phyloP scores from a whole-genome alignment of 23 tunicate species.

The Botrylloides violaceus region DNA sequence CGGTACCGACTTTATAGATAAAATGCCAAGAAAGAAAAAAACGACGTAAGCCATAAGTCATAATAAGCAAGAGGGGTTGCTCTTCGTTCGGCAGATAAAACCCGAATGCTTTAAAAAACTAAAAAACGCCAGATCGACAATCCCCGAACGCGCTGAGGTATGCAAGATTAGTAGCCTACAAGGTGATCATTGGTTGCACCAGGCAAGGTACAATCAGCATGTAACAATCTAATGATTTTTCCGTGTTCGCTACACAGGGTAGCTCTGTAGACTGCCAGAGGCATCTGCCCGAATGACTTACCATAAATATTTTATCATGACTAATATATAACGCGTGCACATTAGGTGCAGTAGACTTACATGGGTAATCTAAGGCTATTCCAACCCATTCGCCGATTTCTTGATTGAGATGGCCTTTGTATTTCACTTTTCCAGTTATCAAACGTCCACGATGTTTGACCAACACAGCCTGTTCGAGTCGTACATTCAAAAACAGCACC shows the following conservation, averaged over 20 bases:
- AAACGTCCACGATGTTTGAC: slow-evolving; percentile 34
- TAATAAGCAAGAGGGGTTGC: too few relatives aligned
- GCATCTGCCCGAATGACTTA: too few relatives aligned
- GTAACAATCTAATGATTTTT: too few relatives aligned
- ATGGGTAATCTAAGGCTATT: slow-evolving; percentile 64
- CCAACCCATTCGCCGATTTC: slow-evolving; percentile 83
- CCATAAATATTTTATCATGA: background rate
- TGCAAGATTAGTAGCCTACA: too few relatives aligned
- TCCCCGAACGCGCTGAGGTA: background rate
- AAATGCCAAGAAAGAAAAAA: too few relatives aligned
- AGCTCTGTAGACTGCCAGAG: too few relatives aligned
- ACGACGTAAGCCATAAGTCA: too few relatives aligned
- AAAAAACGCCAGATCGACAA: background rate
- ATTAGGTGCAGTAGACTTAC: slow-evolving; percentile 11
- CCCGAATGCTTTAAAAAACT: background rate
- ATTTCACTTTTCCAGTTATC: slow-evolving; percentile 58
- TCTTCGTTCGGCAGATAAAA: too few relatives aligned
- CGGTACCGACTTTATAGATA: too few relatives aligned
- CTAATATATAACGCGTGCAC: background rate
- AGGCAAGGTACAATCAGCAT: too few relatives aligned
- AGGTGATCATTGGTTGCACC: too few relatives aligned
- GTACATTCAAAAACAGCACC: slow-evolving; percentile 65
- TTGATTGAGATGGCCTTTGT: slow-evolving; percentile 78
- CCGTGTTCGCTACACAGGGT: too few relatives aligned
- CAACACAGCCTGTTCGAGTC: slow-evolving; percentile 55